These are phyloP conservation scores for Harpagoxenus sublaevis DNA, from an alignment of 2,888 invertebrate species.

Conservation along the genomic window DNA sequence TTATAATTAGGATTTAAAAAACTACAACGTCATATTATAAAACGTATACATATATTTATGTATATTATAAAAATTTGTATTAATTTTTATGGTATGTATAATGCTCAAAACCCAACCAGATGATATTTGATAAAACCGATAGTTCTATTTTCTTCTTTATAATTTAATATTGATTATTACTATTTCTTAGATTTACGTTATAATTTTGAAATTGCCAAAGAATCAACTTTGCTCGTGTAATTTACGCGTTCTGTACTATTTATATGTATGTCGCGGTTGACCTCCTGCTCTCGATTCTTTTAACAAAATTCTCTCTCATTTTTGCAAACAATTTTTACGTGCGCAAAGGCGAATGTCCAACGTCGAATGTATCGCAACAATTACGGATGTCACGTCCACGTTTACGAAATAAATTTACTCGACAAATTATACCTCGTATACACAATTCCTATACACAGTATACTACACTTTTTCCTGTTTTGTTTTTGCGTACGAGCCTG, in stretches of 20 bases:
- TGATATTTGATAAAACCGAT: background rate
- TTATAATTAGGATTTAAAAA: background rate
- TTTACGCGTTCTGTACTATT: background rate
- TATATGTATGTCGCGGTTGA: background rate
- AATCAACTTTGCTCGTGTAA: background rate
- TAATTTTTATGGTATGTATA: background rate
- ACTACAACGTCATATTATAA: background rate
- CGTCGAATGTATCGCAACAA: background rate
- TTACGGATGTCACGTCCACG: background rate
- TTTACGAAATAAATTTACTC: conserved; percentile 5
- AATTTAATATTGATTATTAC: background rate
- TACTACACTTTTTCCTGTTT: background rate
- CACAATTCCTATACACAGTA: background rate
- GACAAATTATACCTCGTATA: background rate
- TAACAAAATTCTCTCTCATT: background rate
- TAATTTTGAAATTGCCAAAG: background rate
- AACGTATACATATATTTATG: background rate
- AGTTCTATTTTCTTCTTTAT: background rate
- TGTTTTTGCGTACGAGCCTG: background rate
- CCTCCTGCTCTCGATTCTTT: background rate
- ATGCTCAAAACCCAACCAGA: background rate
- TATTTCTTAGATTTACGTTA: background rate
- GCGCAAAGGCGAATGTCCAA: background rate
- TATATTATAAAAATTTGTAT: background rate
- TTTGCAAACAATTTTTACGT: background rate